These are phyloP conservation scores for Ciconia stormi DNA, from an alignment of 2,113 vertebrate genomes.

Conservation along the genomic window DNA sequence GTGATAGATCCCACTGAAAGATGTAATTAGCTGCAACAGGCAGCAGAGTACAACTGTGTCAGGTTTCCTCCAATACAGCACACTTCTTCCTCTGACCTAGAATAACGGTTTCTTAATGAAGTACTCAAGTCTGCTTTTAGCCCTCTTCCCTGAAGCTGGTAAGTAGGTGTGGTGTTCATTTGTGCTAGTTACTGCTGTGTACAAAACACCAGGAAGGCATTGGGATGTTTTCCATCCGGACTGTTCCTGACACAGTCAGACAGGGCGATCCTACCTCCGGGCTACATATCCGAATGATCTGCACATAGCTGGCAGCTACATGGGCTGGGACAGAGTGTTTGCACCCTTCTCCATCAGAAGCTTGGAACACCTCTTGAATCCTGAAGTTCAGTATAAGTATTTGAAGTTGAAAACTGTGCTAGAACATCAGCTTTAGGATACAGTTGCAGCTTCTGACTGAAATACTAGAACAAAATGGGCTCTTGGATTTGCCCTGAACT, in stretches of 20 bases:
- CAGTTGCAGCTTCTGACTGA: neutral
- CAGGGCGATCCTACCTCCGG: neutral
- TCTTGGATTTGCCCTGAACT: neutral
- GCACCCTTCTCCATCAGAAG: neutral
- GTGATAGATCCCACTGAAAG: constrained; percentile 3
- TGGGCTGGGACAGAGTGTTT: neutral
- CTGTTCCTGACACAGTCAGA: neutral
- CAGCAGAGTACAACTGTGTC: neutral
- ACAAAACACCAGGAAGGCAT: neutral
- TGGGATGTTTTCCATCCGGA: neutral
- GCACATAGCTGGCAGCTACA: neutral
- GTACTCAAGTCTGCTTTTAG: neutral
- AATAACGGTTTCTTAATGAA: constrained; percentile 10
- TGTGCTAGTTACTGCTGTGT: neutral
- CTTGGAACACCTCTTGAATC: neutral
- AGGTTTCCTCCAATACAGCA: neutral
- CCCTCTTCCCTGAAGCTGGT: neutral
- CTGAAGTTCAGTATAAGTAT: neutral
- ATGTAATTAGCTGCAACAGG: constrained; percentile 1
- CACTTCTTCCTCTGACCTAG: neutral
- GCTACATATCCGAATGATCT: neutral
- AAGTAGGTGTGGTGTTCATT: neutral
- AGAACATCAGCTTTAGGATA: neutral
- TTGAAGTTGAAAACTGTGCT: neutral
- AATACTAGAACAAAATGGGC: neutral